Conservation (phyloP, 1,140 invertebrate species). For the Potamilus streckersoni region DNA sequence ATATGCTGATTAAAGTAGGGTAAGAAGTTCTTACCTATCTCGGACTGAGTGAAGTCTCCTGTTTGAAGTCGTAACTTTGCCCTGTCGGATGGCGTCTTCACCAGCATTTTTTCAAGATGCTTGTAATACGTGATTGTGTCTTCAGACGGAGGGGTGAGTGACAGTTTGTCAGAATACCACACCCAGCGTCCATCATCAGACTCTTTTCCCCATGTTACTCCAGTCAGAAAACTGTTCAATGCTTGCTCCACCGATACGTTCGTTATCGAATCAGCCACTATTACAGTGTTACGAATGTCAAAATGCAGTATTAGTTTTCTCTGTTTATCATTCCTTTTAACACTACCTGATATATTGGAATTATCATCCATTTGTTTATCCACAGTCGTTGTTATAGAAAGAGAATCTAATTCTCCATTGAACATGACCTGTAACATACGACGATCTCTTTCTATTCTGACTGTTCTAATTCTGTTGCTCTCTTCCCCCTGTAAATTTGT, state of each 20-base stretch:
- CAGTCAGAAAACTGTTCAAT: constrained; percentile 61
- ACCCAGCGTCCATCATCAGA: constrained; percentile 43
- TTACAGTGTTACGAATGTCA: constrained; percentile 63
- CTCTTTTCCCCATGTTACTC: constrained; percentile 61
- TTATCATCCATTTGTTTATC: too few species aligned
- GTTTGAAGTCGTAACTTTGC: constrained; percentile 48
- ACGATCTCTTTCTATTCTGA: too few species aligned
- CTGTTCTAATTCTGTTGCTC: too few species aligned
- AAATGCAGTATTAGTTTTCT: constrained; percentile 65
- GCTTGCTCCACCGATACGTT: constrained; percentile 63
- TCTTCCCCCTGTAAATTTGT: too few species aligned
- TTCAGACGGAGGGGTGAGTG: constrained; percentile 43
- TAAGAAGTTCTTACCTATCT: constrained; percentile 47
- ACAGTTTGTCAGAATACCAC: constrained; percentile 52
- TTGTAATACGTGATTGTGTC: constrained; percentile 61
- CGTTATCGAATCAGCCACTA: constrained; percentile 64
- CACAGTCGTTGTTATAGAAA: too few species aligned
- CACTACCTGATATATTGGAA: too few species aligned
- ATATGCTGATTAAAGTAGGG: constrained; percentile 54
- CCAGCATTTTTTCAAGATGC: constrained; percentile 55
- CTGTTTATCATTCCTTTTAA: constrained; percentile 5
- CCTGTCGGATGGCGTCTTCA: constrained; percentile 53
- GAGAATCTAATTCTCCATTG: too few species aligned
- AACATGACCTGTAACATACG: too few species aligned
- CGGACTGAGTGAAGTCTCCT: constrained; percentile 56